Evolutionary conservation across 2,113 vertebrate species (phyloP).

Genomic region (Pseudorasbora parva): DNA sequence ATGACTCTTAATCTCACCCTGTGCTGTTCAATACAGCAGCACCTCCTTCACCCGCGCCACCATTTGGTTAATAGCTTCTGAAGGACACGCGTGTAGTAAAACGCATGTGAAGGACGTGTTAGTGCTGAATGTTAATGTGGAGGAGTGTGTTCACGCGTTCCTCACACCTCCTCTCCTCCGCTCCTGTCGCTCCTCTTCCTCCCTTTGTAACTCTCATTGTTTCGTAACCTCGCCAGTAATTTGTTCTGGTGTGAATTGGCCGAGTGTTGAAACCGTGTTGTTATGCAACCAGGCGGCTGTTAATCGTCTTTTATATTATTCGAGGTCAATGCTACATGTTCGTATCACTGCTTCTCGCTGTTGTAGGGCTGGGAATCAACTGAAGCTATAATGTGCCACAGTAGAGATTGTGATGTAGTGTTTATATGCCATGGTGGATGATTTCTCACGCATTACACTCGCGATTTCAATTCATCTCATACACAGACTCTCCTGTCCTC

Average conservation of each 20-base stretch:
- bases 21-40: conserved; percentile 13
- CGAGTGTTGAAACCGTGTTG: background rate
- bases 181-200: background rate
- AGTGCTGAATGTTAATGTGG: conserved; percentile 27
- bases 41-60: background rate
- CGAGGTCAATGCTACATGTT: background rate
- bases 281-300: background rate
- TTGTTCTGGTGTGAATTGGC: conserved; percentile 1
- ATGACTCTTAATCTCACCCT: background rate
- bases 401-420: too few species aligned
- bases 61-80: conserved; percentile 51
- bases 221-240: background rate
- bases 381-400: too few species aligned
- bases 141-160: background rate
- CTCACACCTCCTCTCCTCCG: conserved; percentile 20
- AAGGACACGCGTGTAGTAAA: conserved; percentile 46
- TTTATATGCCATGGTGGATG: too few species aligned
- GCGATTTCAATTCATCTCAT: too few species aligned
- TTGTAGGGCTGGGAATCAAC: too few species aligned
- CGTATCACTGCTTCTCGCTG: too few species aligned
- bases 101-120: conserved; percentile 31
- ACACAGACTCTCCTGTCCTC: too few species aligned
- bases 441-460: too few species aligned
- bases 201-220: background rate
- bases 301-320: background rate